These are phyloP conservation scores for Erethizon dorsatum DNA, from an alignment of 2,797 vertebrate species.

Conservation along the genomic window DNA sequence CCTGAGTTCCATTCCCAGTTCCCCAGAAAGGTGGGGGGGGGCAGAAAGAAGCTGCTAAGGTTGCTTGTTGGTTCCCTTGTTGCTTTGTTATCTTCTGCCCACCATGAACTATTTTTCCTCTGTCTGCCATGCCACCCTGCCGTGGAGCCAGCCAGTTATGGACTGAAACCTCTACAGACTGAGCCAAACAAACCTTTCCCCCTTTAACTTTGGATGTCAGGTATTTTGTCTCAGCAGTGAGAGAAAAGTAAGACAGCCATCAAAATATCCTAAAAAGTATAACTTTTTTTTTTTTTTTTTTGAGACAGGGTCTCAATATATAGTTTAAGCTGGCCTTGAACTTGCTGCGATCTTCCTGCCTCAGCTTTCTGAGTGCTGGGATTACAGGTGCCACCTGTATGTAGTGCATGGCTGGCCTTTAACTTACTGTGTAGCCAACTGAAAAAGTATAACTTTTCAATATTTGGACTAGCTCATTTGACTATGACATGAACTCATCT, in stretches of 20 bases:
- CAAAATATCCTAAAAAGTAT: neutral
- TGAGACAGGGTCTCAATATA: neutral
- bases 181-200: too few species aligned
- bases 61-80: too few species aligned
- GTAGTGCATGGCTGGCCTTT: too few species aligned
- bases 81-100: too few species aligned
- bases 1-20: too few species aligned
- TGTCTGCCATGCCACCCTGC: too few species aligned
- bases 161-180: too few species aligned
- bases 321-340: neutral
- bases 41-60: too few species aligned
- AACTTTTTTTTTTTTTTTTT: neutral
- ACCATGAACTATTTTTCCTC: too few species aligned
- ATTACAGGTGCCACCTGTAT: neutral
- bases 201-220: neutral
- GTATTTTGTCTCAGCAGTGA: neutral
- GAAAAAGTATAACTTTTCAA: neutral
- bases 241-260: neutral
- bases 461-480: neutral
- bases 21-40: too few species aligned
- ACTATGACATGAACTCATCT: conserved; percentile 22
- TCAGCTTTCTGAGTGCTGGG: neutral
- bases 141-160: too few species aligned
- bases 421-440: too few species aligned
- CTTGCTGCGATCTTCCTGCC: neutral